Base-by-base conservation (phyloP, 2,797 vertebrate genomes). In the Rhinoraja longicauda region DNA sequence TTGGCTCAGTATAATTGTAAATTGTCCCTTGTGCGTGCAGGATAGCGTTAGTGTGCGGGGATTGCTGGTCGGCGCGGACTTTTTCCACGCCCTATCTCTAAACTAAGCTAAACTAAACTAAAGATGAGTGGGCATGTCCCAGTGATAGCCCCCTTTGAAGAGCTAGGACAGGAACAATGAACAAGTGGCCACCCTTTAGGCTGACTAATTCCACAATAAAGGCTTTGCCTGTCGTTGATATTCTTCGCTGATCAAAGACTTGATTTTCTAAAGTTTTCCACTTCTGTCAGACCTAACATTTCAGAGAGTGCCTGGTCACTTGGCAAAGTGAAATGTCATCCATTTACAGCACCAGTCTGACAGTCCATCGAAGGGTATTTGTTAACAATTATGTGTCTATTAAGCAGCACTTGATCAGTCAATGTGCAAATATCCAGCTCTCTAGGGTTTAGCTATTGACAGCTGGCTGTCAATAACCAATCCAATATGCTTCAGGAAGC, bases 341-440 rank as follows among this genome's bases (percentile, higher is more conserved):
- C 15, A 39, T 92, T 53, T 92, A 75, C 45, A 53, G 90, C 26
- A 75, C 67, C 53, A 92, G 39, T 92, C 93, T 93, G 95, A 97
- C 97, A 97, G 97, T 98, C 97, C 96, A 97, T 98, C 97, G 97
- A 96, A 98, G 98, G 97, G 97, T 98, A 98, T 98, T 98, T 98
- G 97, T 98, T 98, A 98, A 98, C 98, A 99, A 99, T 99, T 99
- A 99, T 97, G 96, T 99, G 98, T 99, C 90, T 92, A 92, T 92
- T 92, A 92, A 92, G 70, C 93, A 82, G 93, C 76, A 93, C 93
- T 78, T 93, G 93, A 78, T 93, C 93, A 81, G 93, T 82, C 94
- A 94, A 24, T 0, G 13, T 2, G 93, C 94, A 94, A 95, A 94
- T 96, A 94, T 94, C 94, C 94, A 95, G 95, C 96, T 97, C 96